A percentile compares a stretch with the other conserved stretches of the same genome.
Evolutionary conservation across 2,888 invertebrate species (phyloP).

Genomic region (Chironomus riparius): DNA sequence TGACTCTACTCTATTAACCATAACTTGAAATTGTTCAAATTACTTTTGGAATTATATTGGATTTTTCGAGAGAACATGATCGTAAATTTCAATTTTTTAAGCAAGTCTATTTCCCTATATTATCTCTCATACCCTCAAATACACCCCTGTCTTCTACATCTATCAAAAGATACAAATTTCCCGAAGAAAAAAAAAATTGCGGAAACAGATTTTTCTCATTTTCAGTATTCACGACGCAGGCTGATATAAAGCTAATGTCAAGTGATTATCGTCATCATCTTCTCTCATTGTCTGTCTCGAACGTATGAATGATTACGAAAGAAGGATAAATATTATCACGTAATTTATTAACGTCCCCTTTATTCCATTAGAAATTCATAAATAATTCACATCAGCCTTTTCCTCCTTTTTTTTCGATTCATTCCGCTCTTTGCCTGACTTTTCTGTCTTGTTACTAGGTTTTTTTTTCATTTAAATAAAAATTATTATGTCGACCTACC

Average conservation of each 20-base stretch:
- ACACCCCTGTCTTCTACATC: no score
- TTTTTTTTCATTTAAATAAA: not conserved
- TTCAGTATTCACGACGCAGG: not conserved
- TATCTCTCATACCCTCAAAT: no score
- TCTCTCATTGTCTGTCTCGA: not conserved
- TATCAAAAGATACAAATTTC: not conserved
- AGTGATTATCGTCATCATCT: not conserved
- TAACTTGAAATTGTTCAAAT: no score
- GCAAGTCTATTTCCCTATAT: no score
- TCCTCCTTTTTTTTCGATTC: not conserved
- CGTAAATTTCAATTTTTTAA: no score
- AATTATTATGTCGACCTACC: not conserved
- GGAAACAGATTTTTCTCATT: not conserved
- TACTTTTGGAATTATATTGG: no score
- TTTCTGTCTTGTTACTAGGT: not conserved
- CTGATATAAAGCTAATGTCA: not conserved
- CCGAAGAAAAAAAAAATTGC: not conserved
- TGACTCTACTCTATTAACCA: no score
- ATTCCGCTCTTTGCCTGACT: not conserved
- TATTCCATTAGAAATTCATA: conserved; percentile 30
- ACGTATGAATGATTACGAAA: not conserved
- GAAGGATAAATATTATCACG: not conserved
- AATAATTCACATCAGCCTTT: conserved; percentile 29
- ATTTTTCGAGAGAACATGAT: no score
- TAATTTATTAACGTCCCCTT: conserved; percentile 13